Conservation (phyloP, 2,888 invertebrate genomes). For the Furcula furcula region DNA sequence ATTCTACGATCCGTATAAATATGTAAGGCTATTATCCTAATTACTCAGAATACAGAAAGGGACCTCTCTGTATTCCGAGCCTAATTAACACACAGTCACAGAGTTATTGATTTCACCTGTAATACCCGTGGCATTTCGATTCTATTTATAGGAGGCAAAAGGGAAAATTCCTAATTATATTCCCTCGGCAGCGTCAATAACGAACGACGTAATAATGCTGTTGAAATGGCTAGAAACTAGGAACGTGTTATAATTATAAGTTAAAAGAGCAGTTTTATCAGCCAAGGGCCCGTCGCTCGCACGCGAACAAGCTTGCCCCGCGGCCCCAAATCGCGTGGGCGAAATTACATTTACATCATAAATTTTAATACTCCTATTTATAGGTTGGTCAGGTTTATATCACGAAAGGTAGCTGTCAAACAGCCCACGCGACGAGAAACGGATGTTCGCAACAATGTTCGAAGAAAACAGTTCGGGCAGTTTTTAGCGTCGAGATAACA, state of each 20-base stretch:
- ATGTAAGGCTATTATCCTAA: too few species aligned
- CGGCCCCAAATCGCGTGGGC: conserved; percentile 45
- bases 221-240: conserved; percentile 11
- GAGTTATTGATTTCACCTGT: background rate
- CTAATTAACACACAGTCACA: background rate
- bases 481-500: conserved; percentile 3
- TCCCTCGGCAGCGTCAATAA: conserved; percentile 11
- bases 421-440: conserved; percentile 26
- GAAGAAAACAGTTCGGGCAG: conserved; percentile 12
- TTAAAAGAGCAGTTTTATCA: conserved; percentile 9
- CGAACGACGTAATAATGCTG: conserved; percentile 1
- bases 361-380: conserved; percentile 64
- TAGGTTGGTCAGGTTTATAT: conserved; percentile 51
- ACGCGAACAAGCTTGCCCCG: conserved; percentile 17
- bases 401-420: conserved; percentile 50
- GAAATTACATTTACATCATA: conserved; percentile 61
- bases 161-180: conserved; percentile 13
- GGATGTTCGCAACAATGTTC: conserved; percentile 15
- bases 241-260: conserved; percentile 9
- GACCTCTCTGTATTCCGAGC: too few species aligned
- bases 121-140: conserved; percentile 10
- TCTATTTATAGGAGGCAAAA: conserved; percentile 6
- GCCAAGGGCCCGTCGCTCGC: conserved; percentile 11
- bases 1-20: too few species aligned
- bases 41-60: too few species aligned